A percentile compares a stretch with the other conserved stretches of the same genome.
Conservation (phyloP, 2,888 invertebrate genomes). For the Cephalotes varians region DNA sequence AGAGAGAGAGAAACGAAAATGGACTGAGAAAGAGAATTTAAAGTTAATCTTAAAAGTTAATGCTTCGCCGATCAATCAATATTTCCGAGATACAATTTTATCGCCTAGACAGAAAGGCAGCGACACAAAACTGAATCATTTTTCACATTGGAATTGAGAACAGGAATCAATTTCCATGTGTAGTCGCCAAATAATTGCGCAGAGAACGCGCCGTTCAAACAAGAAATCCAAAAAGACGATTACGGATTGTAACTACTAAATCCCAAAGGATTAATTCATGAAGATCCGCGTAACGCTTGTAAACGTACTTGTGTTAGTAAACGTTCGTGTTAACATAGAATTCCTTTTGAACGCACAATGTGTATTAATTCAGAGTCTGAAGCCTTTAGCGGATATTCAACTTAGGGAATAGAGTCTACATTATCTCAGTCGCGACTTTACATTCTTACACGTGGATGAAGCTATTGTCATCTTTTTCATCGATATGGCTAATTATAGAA, state of each 20-base stretch:
- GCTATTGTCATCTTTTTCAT: neutral
- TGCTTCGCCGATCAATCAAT: neutral
- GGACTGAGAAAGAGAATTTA: neutral
- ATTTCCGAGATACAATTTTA: constrained; percentile 12
- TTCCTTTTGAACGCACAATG: constrained; percentile 1
- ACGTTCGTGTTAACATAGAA: constrained; percentile 6
- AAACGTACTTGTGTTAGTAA: constrained; percentile 9
- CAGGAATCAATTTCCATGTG: constrained; percentile 7
- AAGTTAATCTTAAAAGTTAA: constrained; percentile 33
- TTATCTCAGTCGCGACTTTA: too few relatives aligned
- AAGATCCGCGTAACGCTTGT: neutral
- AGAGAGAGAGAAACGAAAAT: neutral
- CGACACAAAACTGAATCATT: neutral
- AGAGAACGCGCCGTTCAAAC: constrained; percentile 10
- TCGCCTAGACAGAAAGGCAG: neutral
- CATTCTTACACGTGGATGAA: neutral
- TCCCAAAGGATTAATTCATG: constrained; percentile 15
- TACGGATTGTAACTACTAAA: neutral
- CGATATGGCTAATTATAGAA: neutral
- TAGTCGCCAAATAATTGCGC: constrained; percentile 24
- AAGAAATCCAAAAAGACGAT: constrained; percentile 24
- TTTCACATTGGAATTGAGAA: neutral
- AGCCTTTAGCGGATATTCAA: neutral
- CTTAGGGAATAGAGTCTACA: neutral
- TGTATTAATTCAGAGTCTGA: constrained; percentile 6